Evolutionary conservation across 1,140 invertebrate genomes (phyloP), one percentile per base, ranked within the genome.

Genomic region (Plectrocnemia conspersa): DNA sequence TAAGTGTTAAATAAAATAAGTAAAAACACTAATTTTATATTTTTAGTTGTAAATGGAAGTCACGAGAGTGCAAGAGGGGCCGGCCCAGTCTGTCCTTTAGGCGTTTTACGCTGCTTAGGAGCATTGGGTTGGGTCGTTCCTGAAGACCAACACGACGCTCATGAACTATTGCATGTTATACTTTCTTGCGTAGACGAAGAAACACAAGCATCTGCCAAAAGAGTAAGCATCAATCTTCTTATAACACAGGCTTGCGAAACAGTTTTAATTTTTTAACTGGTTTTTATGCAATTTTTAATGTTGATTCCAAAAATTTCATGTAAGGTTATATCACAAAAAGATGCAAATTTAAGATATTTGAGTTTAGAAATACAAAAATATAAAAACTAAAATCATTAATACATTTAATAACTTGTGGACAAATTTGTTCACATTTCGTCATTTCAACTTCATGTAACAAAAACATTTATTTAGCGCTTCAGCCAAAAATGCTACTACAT

Each of bases 131-230:
- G 91, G 91, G 82, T 88, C 38, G 90, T 94, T 47, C 82, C 86
- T 0, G 81, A 85, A 56, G 90, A 91, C 59, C 89, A 97, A 73
- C 91, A 95, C 75, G 93, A 97, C 77, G 88, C 90, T 15, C 91
- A 95, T 70, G 92, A 97, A 69, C 68, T 95, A 38, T 86, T 94
- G 55, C 89, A 93, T 74, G 84, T 92, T 10, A 68, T 97, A 59
- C 77, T 93, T 9, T 82, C 87, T 21, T 91, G 91, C 22, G 73
- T 96, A 15, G 89, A 93, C 70, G 86, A 91, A 70, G 91, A 96
- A 73, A 80, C 83, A 11, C 65, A 64, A 23, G 69, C 70, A 40
- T 68, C 72, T 64, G 63, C 73, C 11, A 77, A 75, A 65, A 81
- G 80, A 66, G 82, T 84, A 69, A 63, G n/a, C n/a, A n/a, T n/a